Percentiles rank a stretch among this genome's conserved stretches.
These are phyloP conservation scores for Carpatolechia fugitivella DNA, from an alignment of 2,888 invertebrate species.

Conservation along the genomic window DNA sequence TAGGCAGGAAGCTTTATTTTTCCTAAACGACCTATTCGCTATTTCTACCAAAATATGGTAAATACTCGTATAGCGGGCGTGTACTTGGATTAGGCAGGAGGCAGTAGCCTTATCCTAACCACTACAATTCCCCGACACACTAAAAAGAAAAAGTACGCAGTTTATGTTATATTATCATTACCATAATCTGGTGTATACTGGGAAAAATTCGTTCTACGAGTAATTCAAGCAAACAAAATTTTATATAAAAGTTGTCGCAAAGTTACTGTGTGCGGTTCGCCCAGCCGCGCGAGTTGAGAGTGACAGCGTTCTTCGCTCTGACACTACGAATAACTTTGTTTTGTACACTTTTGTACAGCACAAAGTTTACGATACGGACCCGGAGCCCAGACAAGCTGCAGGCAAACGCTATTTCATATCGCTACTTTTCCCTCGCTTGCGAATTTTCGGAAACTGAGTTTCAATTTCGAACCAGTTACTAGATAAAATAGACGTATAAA, in stretches of 20 bases:
- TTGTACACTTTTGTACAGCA: constrained; percentile 53
- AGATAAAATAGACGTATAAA: too few species aligned
- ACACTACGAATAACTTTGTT: constrained; percentile 65
- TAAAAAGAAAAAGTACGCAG: too few species aligned
- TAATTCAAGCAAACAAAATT: neutral
- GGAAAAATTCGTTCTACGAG: too few species aligned
- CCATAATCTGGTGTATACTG: too few species aligned
- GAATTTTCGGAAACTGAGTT: neutral
- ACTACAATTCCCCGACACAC: too few species aligned
- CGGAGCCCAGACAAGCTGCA: constrained; percentile 26
- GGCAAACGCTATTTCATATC: constrained; percentile 18
- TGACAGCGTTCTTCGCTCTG: constrained; percentile 49
- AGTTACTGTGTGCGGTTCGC: constrained; percentile 55
- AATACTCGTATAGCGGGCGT: too few species aligned
- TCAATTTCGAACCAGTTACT: neutral
- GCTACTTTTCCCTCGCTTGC: constrained; percentile 2
- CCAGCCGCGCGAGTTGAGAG: constrained; percentile 47
- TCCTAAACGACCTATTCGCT: too few species aligned
- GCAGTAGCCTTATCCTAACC: too few species aligned
- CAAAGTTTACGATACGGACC: constrained; percentile 44
- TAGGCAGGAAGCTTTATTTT: too few species aligned
- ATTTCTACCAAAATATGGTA: too few species aligned
- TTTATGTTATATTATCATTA: too few species aligned
- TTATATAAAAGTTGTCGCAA: constrained; percentile 55
- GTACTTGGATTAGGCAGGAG: too few species aligned